Conservation (phyloP, 2,888 invertebrate genomes). For the Tupiocoris notatus region DNA sequence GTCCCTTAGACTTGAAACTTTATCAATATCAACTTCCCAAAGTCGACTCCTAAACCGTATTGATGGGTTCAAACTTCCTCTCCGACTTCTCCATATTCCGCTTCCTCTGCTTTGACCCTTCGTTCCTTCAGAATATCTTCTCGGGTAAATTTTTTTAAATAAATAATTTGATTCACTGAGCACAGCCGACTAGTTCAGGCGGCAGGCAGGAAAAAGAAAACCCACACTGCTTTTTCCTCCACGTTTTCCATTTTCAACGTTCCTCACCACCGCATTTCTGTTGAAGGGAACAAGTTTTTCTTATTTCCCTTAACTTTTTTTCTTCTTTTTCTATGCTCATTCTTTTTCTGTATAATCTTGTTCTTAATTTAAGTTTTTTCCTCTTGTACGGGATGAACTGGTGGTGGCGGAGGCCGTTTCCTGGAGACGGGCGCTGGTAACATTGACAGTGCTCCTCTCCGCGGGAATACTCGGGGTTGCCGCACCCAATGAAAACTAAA, state of each 20-base stretch:
- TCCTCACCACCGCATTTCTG: slow-evolving; percentile 20
- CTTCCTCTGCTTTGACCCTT: slow-evolving; percentile 2
- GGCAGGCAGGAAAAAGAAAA: not conserved
- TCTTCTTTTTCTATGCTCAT: not conserved
- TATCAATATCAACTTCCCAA: slow-evolving; percentile 40
- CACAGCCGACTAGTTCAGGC: not conserved
- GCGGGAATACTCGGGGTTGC: not conserved
- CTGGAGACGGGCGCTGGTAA: not conserved
- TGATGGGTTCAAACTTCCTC: slow-evolving; percentile 19
- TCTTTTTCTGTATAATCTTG: slow-evolving; percentile 45
- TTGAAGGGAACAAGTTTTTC: not conserved
- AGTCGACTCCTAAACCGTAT: slow-evolving; percentile 32
- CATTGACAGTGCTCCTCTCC: not conserved
- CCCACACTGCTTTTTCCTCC: not conserved
- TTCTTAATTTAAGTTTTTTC: slow-evolving; percentile 47
- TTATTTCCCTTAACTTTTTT: slow-evolving; percentile 17
- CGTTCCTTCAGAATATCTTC: not conserved
- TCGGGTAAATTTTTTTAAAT: slow-evolving; percentile 34
- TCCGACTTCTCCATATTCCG: not conserved
- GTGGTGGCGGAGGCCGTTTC: too few species aligned
- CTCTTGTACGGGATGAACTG: not conserved
- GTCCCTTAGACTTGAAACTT: slow-evolving; percentile 20
- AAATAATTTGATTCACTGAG: slow-evolving; percentile 37
- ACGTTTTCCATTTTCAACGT: not conserved
- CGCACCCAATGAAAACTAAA: slow-evolving; percentile 42